Percentiles rank a stretch among this genome's conserved stretches.
Evolutionary conservation across 1,140 invertebrate species (phyloP).

Genomic region (Bombus breviceps): DNA sequence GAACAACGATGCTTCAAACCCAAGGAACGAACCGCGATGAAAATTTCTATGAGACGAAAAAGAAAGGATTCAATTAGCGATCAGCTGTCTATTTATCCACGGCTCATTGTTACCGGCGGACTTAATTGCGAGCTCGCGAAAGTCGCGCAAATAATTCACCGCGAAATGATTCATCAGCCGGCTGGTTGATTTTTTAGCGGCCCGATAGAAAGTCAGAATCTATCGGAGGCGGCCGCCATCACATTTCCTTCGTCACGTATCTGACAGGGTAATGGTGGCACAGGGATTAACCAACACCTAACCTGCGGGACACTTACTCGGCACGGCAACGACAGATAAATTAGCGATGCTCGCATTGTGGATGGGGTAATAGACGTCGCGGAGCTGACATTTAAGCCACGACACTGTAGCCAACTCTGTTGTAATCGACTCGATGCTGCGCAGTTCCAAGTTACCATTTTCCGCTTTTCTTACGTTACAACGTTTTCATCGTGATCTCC

Average conservation of each 20-base stretch:
- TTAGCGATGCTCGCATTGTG: constrained; percentile 70
- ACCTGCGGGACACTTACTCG: constrained; percentile 41
- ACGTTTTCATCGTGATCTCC: neutral
- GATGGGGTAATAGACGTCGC: constrained; percentile 70
- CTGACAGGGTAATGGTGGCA: constrained; percentile 48
- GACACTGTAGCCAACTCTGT: constrained; percentile 63
- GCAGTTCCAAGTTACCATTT: constrained; percentile 45
- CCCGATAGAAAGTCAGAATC: constrained; percentile 57
- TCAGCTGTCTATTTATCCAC: neutral
- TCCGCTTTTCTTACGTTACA: constrained; percentile 38
- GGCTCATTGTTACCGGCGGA: neutral
- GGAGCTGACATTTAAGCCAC: constrained; percentile 67
- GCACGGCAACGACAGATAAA: constrained; percentile 67
- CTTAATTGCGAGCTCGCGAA: constrained; percentile 13
- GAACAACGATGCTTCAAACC: neutral
- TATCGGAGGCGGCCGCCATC: constrained; percentile 51
- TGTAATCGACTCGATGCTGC: constrained; percentile 54
- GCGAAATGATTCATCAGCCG: constrained; percentile 31
- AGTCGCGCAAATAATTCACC: constrained; percentile 28
- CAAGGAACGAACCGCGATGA: neutral
- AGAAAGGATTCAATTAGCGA: constrained; percentile 20
- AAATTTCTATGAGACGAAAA: neutral
- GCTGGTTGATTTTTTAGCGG: constrained; percentile 40
- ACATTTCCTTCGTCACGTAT: constrained; percentile 53
- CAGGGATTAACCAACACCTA: constrained; percentile 63